Evolutionary conservation across 2,113 vertebrate genomes (phyloP).

Genomic region (Felis catus): F.catus_Fca126_mat1.0 CM031416.1:63267001-63267500

Average conservation of each 20-base stretch:
- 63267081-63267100: no score
- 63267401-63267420: neutral
- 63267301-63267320: neutral
- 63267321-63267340: neutral
- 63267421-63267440: neutral
- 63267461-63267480: neutral
- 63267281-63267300: neutral
- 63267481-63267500: accelerated
- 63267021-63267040: neutral
- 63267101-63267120: neutral
- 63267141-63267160: neutral
- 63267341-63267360: neutral
- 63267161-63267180: neutral
- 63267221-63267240: neutral
- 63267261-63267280: neutral
- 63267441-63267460: neutral
- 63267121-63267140: neutral
- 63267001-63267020: neutral
- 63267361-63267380: neutral
- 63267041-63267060: neutral
- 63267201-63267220: neutral
- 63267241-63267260: neutral
- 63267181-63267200: neutral
- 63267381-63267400: neutral
- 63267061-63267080: no score